Conservation (phyloP, 2,888 invertebrate genomes). For the Epistrophella euchroma region DNA sequence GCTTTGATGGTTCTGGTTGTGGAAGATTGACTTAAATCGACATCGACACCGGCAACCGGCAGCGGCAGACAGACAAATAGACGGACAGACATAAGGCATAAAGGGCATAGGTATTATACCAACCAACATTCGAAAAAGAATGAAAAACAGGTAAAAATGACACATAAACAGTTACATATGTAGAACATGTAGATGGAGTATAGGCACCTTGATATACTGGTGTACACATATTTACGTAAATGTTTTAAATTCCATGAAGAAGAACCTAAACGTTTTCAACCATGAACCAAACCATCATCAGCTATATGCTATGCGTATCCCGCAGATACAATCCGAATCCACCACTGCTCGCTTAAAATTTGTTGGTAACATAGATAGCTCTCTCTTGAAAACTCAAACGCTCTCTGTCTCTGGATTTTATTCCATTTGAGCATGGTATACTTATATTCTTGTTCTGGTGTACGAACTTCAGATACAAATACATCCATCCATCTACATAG, state of each 20-base stretch:
- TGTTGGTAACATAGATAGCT: slow-evolving; percentile 13
- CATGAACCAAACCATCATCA: slow-evolving; percentile 18
- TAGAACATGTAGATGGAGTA: neutral
- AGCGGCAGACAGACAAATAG: slow-evolving; percentile 17
- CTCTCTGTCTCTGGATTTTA: slow-evolving; percentile 59
- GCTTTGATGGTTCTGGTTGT: slow-evolving; percentile 42
- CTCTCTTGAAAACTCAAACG: slow-evolving; percentile 49
- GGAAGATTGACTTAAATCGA: slow-evolving; percentile 67
- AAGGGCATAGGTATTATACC: slow-evolving; percentile 21
- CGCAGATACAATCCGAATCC: slow-evolving; percentile 45
- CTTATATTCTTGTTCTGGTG: slow-evolving; percentile 16
- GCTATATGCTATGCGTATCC: slow-evolving; percentile 52
- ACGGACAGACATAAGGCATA: slow-evolving; percentile 35
- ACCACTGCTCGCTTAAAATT: slow-evolving; percentile 10
- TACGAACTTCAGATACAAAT: slow-evolving; percentile 38
- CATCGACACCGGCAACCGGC: slow-evolving; percentile 31
- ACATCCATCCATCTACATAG: slow-evolving; percentile 31
- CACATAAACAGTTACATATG: slow-evolving; percentile 32
- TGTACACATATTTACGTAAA: neutral
- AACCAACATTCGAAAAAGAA: slow-evolving; percentile 31
- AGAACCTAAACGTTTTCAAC: slow-evolving; percentile 53
- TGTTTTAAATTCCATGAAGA: slow-evolving; percentile 23
- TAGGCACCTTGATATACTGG: neutral
- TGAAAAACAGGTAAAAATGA: slow-evolving; percentile 61
- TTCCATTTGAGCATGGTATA: slow-evolving; percentile 57